Base-by-base conservation (phyloP, 1,140 invertebrate species). In the Eulimnadia texana region DNA sequence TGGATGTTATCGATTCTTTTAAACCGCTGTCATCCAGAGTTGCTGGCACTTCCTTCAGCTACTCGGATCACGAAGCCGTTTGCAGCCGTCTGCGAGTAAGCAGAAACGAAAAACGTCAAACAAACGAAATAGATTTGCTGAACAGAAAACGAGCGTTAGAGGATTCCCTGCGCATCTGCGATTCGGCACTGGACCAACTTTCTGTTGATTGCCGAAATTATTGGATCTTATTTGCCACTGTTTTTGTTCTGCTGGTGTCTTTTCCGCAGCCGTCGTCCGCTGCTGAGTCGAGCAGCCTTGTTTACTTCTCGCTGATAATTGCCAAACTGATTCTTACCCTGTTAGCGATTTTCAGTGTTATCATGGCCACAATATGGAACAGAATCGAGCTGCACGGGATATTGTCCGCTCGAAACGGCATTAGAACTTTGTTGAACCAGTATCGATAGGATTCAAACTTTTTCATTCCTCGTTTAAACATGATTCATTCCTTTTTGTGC, bases 1-100 rank as follows among this genome's bases (percentile, higher is more conserved):
- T 82, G 52, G 76, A 78, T 60, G 73, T 84, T 52, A 66, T 76
- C 33, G 78, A 80, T 66, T 88, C 82, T 73, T 74, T 74, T 51
- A 79, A 85, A 64, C 86, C 88, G 3, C 80, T 89, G 56, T 80
- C 85, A 65, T 75, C 83, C 42, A 77, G 82, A 66, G 81, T 93
- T 50, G 86, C 88, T 10, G 78, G 78, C 0, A 70, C 79, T 60
- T 69, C 76, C 56, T 89, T 85, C 66, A 90, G 88, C 69, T 93
- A 84, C 73, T 93, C 90, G 0, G 91, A 94, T 72, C 91, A 94
- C 70, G 90, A 93, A 76, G 89, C 87, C n/a, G 82, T 94, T n/a
- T 71, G 78, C 62, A 79, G 84, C 19, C 77, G 74, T 51, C 70
- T 91, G 19, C 74, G 74, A 67, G 65, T 81, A 28, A 71, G n/a